Percentiles rank a stretch among this genome's conserved stretches.
These are phyloP conservation scores for Drosophila parabipectinata DNA, from an alignment of 1,140 invertebrate genomes.

Conservation along the genomic window DNA sequence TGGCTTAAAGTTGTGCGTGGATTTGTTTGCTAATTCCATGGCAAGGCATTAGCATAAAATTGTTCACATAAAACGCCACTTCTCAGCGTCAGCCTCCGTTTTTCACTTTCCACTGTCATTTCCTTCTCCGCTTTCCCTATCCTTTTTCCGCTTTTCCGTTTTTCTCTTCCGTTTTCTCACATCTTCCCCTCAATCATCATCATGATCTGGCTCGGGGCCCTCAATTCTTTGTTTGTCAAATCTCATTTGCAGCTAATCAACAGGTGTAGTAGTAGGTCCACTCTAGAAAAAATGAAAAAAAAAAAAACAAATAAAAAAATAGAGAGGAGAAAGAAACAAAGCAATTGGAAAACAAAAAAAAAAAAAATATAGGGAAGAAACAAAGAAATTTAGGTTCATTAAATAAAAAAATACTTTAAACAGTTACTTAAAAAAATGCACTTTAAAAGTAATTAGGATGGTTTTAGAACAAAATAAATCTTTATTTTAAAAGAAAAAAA, in stretches of 20 bases:
- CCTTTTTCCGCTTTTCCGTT: not conserved
- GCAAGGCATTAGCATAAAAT: slow-evolving; percentile 68
- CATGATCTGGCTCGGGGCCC: slow-evolving; percentile 6
- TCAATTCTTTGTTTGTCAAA: slow-evolving; percentile 28
- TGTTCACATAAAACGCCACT: slow-evolving; percentile 53
- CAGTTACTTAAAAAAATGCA: too few relatives aligned
- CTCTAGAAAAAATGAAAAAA: not conserved
- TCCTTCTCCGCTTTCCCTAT: not conserved
- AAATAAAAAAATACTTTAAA: too few relatives aligned
- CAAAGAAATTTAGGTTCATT: not conserved
- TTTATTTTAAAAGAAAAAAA: too few relatives aligned
- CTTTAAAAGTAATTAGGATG: too few relatives aligned
- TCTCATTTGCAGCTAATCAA: slow-evolving; percentile 69
- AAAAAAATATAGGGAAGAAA: slow-evolving; percentile 23
- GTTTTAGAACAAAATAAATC: too few relatives aligned
- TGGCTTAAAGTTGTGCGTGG: slow-evolving; percentile 51
- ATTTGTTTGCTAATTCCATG: slow-evolving; percentile 59
- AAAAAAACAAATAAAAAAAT: not conserved
- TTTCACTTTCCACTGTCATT: not conserved
- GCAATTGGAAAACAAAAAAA: slow-evolving; percentile 60
- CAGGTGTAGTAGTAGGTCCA: slow-evolving; percentile 43
- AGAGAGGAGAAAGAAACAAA: slow-evolving; percentile 29
- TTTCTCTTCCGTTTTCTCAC: not conserved
- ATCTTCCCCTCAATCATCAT: not conserved
- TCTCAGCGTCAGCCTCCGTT: slow-evolving; percentile 9